Conservation (phyloP, 2,797 vertebrate species). For the Pitangus sulphuratus region DNA sequence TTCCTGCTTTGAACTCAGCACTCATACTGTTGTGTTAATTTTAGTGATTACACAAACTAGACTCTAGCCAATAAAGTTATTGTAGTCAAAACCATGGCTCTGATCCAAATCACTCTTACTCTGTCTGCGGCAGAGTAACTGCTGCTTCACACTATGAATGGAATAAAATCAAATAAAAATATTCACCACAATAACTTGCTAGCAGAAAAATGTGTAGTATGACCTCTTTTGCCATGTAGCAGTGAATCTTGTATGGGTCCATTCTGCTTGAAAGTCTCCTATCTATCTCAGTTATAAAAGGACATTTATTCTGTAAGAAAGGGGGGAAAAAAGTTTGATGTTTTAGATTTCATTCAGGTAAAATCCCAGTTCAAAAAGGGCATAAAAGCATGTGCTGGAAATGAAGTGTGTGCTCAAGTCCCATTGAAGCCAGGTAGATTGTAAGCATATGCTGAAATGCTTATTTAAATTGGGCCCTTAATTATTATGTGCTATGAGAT, state of each 20-base stretch:
- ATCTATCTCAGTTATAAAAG: background rate
- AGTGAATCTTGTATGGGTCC: background rate
- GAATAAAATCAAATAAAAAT: conserved; percentile 35
- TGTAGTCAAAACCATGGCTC: conserved; percentile 58
- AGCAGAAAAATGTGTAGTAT: background rate
- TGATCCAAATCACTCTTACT: conserved; percentile 4
- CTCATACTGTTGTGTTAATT: conserved; percentile 36
- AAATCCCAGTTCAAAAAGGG: background rate
- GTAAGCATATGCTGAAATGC: conserved; percentile 57
- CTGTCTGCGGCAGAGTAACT: background rate
- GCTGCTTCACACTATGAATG: conserved; percentile 38
- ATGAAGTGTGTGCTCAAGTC: conserved; percentile 36
- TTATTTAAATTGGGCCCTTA: conserved; percentile 56
- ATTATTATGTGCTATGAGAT: conserved; percentile 63
- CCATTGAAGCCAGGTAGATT: conserved; percentile 50
- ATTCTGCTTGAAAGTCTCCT: background rate
- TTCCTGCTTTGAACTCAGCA: conserved; percentile 58
- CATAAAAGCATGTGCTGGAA: conserved; percentile 5
- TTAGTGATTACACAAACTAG: conserved; percentile 49
- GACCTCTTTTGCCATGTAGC: background rate
- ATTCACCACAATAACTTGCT: background rate
- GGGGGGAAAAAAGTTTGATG: fast-evolving
- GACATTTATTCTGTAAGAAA: background rate
- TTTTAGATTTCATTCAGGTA: conserved; percentile 39
- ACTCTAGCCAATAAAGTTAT: conserved; percentile 23